Conservation (phyloP, 1,140 invertebrate genomes). For the Diorhabda sublineata region DNA sequence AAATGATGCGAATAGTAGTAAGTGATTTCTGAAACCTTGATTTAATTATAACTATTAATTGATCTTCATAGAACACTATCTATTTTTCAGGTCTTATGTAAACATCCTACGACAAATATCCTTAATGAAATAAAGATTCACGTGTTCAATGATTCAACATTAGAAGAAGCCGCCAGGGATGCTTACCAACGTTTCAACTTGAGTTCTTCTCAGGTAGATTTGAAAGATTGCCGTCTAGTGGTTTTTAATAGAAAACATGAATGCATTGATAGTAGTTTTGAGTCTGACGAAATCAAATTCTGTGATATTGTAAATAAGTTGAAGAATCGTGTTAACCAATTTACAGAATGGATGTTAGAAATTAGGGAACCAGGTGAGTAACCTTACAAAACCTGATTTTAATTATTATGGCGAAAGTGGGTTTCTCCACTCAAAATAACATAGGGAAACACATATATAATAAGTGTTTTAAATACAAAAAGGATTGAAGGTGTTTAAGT, state of each 20-base stretch:
- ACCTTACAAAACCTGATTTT: conserved; percentile 2
- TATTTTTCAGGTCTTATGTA: conserved; percentile 57
- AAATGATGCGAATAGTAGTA: conserved; percentile 42
- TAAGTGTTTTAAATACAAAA: too few relatives aligned
- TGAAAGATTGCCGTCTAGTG: conserved; percentile 69
- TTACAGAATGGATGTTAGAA: conserved; percentile 65
- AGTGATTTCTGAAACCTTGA: not conserved
- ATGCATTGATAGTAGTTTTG: conserved; percentile 68
- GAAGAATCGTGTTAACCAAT: conserved; percentile 18
- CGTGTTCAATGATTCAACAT: conserved; percentile 54
- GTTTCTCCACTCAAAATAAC: too few relatives aligned
- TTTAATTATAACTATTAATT: not conserved
- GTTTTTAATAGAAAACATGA: conserved; percentile 65
- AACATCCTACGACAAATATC: conserved; percentile 55
- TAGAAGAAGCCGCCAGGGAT: conserved; percentile 55
- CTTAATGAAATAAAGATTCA: conserved; percentile 55
- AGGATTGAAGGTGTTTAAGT: too few relatives aligned
- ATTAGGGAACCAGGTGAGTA: conserved; percentile 55
- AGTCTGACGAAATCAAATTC: conserved; percentile 56
- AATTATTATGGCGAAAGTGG: too few relatives aligned
- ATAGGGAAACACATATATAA: too few relatives aligned
- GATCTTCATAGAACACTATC: not conserved
- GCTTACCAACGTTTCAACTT: conserved; percentile 61
- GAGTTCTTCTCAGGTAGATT: conserved; percentile 53
- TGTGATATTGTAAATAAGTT: conserved; percentile 47